phyloP scores from a whole-genome alignment of 2,797 vertebrate genomes.

The Notoglanidium macrostoma region DNA sequence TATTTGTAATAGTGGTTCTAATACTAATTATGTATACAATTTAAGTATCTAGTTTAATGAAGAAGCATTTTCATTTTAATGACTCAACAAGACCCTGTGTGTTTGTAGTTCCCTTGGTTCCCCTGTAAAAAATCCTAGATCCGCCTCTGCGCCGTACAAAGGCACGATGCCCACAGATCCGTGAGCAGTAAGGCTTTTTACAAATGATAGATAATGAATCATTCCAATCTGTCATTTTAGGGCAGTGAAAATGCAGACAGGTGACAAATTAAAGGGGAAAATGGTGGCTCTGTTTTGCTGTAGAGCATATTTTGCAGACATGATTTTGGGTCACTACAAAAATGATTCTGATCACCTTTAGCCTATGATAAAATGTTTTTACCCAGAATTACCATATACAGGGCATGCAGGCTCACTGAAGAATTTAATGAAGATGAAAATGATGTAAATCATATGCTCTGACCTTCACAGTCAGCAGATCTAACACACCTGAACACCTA shows the following conservation, averaged over 20 bases:
- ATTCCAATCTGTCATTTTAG: slow-evolving; percentile 10
- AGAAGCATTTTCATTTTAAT: background rate
- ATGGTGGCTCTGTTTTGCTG: background rate
- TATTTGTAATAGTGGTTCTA: background rate
- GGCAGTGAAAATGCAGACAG: background rate
- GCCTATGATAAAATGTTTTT: background rate
- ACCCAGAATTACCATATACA: background rate
- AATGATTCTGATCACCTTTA: background rate
- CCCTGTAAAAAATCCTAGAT: background rate
- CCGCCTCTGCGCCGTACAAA: background rate
- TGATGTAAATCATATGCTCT: background rate
- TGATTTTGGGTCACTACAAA: background rate
- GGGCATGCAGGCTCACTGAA: background rate
- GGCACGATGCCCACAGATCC: background rate
- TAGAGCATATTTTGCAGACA: background rate
- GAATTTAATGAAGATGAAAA: background rate
- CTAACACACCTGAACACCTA: background rate
- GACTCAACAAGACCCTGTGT: background rate
- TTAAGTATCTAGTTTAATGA: background rate
- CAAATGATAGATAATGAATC: background rate
- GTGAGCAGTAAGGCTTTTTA: background rate
- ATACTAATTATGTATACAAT: background rate
- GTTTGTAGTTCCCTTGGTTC: background rate
- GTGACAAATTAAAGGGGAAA: background rate
- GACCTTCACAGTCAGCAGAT: background rate